A percentile compares a stretch with the other conserved stretches of the same genome.
These are phyloP conservation scores for Thunnus albacares DNA, from an alignment of 2,797 vertebrate species.

Conservation along the genomic window DNA sequence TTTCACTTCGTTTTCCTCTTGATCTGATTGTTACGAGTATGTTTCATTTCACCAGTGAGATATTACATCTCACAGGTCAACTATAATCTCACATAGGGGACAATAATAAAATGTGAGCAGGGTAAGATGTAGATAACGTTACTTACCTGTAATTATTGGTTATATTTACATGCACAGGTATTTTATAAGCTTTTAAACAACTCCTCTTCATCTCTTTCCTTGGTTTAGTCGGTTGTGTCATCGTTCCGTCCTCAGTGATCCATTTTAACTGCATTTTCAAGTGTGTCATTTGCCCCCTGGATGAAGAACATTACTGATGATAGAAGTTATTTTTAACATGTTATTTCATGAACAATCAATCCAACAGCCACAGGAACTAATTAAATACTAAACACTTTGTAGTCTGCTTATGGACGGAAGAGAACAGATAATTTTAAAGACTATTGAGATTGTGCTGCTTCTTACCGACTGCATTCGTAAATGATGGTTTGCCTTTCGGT, in stretches of 20 bases:
- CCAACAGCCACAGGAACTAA: not conserved
- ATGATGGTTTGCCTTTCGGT: not conserved
- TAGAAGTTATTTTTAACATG: constrained; percentile 29
- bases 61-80: constrained; percentile 23
- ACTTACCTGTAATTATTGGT: not conserved
- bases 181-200: constrained; percentile 24
- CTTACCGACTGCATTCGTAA: constrained; percentile 8
- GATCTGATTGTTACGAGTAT: not conserved
- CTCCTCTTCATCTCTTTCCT: constrained; percentile 4
- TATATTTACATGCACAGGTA: constrained; percentile 6
- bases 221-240: not conserved
- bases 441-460: constrained; percentile 9
- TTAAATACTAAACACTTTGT: constrained; percentile 27
- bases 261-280: constrained; percentile 1
- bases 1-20: constrained; percentile 13
- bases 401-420: constrained; percentile 9
- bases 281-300: not conserved
- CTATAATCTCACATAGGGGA: not conserved
- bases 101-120: constrained; percentile 2
- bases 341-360: constrained; percentile 45
- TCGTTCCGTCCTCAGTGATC: not conserved
- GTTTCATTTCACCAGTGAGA: constrained; percentile 15
- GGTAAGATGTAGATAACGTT: constrained; percentile 1
- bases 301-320: constrained; percentile 24
- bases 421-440: not conserved